Base-by-base conservation (phyloP, 2,888 invertebrate genomes). In the Orchesellides sinensis region DNA sequence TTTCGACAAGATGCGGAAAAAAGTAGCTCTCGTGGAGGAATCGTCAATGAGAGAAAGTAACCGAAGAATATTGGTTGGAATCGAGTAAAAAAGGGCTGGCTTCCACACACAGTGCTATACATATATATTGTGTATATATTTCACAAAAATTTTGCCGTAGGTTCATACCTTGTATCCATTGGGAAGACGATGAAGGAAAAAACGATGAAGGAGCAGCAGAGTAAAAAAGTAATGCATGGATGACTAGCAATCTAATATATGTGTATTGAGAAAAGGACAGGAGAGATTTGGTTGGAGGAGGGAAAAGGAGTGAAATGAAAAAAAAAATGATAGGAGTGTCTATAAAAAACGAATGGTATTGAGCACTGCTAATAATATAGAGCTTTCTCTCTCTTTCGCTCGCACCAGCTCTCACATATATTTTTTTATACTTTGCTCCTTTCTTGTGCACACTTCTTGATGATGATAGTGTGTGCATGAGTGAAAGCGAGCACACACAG, bases 271-370 rank as follows among this genome's bases (percentile, higher is more conserved):
- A 59, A 73, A 45, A 45, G 61, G 79, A 56, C 21, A 59, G 21
- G 72, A 65, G n/a, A n/a, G n/a, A n/a, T n/a, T n/a, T n/a, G n/a
- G 59, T 54, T 8, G 75, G 54, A 61, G 81, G 52, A 75, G 68
- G 66, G 59, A 78, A 74, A 72, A 69, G 74, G 69, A 77, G 72
- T 72, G 82, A 80, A 77, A 79, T 70, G 75, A 61, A 49, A 69
- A n/a, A n/a, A 72, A 70, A 72, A 83, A 82, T 79, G 85, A 83
- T 83, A 83, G 83, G 83, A 83, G 83, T 83, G 83, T 83, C 83
- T 83, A 83, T 83, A 83, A 83, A 79, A 80, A 75, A 83, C 77
- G 80, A 73, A 80, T 80, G 80, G 73, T 80, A 80, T 80, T 80
- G 80, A 80, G 80, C 80, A 80, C 63, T 80, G 70, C 79, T 79